Evolutionary conservation across 2,113 vertebrate genomes (phyloP).

Genomic region (Benitochromis conjunctus): DNA sequence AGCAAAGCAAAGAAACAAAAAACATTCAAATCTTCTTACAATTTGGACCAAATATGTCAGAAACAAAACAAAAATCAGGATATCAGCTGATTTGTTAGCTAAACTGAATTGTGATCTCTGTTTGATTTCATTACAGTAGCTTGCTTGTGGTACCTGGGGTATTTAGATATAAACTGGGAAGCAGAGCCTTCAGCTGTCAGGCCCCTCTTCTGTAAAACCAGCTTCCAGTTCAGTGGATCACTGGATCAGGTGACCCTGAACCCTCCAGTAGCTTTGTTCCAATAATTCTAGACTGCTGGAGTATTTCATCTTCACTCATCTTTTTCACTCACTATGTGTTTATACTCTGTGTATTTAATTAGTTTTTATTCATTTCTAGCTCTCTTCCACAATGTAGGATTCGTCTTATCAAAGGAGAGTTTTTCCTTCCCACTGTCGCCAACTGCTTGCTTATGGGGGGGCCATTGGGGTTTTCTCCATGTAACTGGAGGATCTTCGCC

Average conservation of each 20-base stretch:
- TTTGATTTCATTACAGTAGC: not conserved
- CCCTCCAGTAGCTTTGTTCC: not conserved
- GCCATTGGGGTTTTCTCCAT: fast-evolving
- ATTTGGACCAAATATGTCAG: not conserved
- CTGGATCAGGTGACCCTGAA: not conserved
- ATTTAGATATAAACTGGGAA: not conserved
- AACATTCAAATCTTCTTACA: fast-evolving
- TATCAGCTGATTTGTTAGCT: not conserved
- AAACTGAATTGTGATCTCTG: fast-evolving
- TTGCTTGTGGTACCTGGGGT: not conserved
- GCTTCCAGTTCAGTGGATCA: not conserved
- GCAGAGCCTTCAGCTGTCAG: not conserved
- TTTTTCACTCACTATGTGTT: fast-evolving
- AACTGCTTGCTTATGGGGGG: not conserved
- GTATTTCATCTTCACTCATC: not conserved
- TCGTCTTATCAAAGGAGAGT: not conserved
- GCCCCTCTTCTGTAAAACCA: not conserved
- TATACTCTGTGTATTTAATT: not conserved
- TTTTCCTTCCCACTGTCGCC: not conserved
- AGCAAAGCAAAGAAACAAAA: not conserved
- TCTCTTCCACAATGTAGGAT: not conserved
- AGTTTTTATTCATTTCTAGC: not conserved
- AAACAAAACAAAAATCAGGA: not conserved
- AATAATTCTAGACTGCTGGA: not conserved
- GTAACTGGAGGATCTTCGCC: fast-evolving